These are phyloP conservation scores for Sciaenops ocellatus DNA, from an alignment of 2,797 vertebrate genomes.

Conservation along the genomic window DNA sequence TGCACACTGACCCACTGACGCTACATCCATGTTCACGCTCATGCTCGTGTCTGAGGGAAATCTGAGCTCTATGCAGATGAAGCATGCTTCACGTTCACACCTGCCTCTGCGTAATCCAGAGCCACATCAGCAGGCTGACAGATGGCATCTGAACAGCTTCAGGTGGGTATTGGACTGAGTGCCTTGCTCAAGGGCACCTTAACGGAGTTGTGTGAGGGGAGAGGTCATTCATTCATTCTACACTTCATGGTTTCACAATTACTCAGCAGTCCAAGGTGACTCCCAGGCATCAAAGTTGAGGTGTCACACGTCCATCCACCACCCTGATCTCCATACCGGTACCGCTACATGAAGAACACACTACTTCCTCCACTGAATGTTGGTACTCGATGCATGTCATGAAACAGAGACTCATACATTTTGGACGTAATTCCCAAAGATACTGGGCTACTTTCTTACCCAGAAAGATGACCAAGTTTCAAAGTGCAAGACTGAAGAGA, in stretches of 20 bases:
- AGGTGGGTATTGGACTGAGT: not conserved
- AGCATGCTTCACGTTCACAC: not conserved
- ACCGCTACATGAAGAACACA: not conserved
- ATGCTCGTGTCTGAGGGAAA: too few species aligned
- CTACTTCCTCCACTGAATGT: not conserved
- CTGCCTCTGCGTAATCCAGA: not conserved
- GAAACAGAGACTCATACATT: not conserved
- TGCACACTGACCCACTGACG: too few species aligned
- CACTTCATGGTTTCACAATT: too few species aligned
- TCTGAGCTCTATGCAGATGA: not conserved
- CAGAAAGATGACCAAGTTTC: not conserved
- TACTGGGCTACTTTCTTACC: not conserved
- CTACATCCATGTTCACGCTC: not conserved
- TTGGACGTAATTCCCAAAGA: not conserved
- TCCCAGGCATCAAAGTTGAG: too few species aligned
- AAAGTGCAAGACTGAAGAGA: not conserved
- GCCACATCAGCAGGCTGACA: not conserved
- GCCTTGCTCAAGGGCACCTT: constrained; percentile 28
- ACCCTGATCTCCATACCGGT: not conserved
- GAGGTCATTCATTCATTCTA: not conserved
- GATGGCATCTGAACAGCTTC: not conserved
- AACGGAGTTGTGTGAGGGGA: not conserved
- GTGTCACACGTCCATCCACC: not conserved
- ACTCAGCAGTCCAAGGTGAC: not conserved
- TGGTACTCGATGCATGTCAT: not conserved